Evolutionary conservation across 1,140 invertebrate species (phyloP).

Genomic region (Bombus superbus): DNA sequence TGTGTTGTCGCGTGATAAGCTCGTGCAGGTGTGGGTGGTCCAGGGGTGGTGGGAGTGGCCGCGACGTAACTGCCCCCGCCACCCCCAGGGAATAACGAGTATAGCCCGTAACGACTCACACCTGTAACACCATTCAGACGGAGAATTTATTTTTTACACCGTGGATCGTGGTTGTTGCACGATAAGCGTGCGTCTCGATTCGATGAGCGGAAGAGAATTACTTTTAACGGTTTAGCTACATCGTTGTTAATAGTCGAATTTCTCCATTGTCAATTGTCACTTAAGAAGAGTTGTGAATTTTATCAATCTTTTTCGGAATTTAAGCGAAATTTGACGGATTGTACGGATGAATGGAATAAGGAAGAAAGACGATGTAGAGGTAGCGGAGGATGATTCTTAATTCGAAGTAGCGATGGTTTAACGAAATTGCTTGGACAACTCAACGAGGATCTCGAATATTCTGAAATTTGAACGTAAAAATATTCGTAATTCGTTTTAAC

Average conservation of each 20-base stretch:
- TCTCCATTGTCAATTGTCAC: neutral
- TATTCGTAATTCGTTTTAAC: neutral
- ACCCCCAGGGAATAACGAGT: conserved; percentile 84
- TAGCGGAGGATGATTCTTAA: neutral
- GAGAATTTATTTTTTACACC: conserved; percentile 8
- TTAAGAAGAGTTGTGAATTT: neutral
- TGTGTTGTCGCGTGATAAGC: conserved; percentile 84
- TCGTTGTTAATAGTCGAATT: neutral
- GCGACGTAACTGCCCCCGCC: conserved; percentile 79
- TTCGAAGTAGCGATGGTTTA: neutral
- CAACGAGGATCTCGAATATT: neutral
- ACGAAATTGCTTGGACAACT: neutral
- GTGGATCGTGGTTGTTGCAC: neutral
- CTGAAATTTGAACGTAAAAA: neutral
- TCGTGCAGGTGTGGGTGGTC: conserved; percentile 80
- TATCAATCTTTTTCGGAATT: neutral
- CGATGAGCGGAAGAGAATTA: neutral
- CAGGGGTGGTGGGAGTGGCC: conserved; percentile 80
- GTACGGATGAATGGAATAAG: neutral
- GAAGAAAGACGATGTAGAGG: neutral
- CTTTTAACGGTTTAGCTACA: neutral
- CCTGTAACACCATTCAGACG: conserved; percentile 78
- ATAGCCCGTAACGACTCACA: conserved; percentile 84
- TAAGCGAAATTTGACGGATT: neutral
- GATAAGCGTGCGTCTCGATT: neutral